A percentile compares a stretch with the other conserved stretches of the same genome.
Evolutionary conservation across 2,797 vertebrate species (phyloP).

Genomic region (Pipistrellus kuhlii): DNA sequence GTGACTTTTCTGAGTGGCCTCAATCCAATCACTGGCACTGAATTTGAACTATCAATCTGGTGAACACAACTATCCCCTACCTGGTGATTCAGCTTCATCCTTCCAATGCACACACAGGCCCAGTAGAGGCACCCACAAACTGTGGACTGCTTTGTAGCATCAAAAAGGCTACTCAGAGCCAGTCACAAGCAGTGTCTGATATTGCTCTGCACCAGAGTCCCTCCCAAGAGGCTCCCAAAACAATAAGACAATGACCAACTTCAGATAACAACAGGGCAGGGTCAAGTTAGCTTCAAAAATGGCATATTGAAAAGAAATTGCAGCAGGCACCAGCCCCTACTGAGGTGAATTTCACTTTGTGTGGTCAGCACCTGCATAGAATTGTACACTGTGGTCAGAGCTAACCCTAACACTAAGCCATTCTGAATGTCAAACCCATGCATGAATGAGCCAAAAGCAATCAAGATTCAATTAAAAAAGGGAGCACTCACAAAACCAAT

Average conservation of each 20-base stretch:
- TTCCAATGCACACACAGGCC: not conserved
- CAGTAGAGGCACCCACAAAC: not conserved
- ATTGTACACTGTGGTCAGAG: not conserved
- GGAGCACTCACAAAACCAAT: not conserved
- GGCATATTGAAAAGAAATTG: not conserved
- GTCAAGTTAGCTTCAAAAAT: not conserved
- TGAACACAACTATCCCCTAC: not conserved
- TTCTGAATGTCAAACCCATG: not conserved
- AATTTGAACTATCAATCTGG: not conserved
- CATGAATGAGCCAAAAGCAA: not conserved
- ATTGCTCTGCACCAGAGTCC: not conserved
- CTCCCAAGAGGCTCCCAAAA: not conserved
- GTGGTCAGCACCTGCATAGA: not conserved
- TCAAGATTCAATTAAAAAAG: not conserved
- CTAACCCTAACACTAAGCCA: not conserved
- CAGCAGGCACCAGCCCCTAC: not conserved
- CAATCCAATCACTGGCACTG: not conserved
- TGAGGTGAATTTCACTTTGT: not conserved
- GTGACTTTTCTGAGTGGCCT: not conserved
- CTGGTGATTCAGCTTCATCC: not conserved
- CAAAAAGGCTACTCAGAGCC: not conserved
- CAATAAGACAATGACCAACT: not conserved
- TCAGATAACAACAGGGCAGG: not conserved
- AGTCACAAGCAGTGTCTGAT: not conserved
- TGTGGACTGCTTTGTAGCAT: not conserved